Evolutionary conservation across 2,888 invertebrate genomes (phyloP).

Genomic region (Mycalesis mineus): DNA sequence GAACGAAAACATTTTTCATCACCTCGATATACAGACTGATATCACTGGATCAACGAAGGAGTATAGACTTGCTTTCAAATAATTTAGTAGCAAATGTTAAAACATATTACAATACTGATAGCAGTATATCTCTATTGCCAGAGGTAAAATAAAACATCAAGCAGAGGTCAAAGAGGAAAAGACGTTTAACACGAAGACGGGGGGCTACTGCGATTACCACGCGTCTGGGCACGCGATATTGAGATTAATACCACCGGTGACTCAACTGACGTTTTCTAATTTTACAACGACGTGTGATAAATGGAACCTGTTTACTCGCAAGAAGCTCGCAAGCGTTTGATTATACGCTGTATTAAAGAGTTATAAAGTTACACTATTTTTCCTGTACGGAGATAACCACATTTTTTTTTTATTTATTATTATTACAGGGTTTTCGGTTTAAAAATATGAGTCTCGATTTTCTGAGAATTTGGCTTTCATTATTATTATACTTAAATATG

Average conservation of each 20-base stretch:
- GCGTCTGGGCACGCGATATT: constrained; percentile 28
- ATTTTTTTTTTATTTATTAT: too few relatives aligned
- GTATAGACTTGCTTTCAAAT: too few relatives aligned
- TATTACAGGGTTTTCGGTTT: too few relatives aligned
- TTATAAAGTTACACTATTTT: background rate
- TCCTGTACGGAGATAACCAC: background rate
- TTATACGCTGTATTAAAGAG: background rate
- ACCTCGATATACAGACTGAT: too few relatives aligned
- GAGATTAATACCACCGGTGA: constrained; percentile 33
- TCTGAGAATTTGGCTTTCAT: too few relatives aligned
- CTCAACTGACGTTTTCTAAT: constrained; percentile 16
- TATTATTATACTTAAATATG: too few relatives aligned
- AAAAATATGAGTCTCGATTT: too few relatives aligned
- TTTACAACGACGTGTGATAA: constrained; percentile 1
- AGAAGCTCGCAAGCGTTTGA: background rate
- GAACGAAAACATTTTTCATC: too few relatives aligned
- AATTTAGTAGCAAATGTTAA: too few relatives aligned
- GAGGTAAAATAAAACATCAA: background rate
- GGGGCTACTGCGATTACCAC: constrained; percentile 37
- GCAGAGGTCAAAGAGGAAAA: constrained; percentile 8
- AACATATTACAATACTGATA: too few relatives aligned
- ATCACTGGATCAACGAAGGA: too few relatives aligned
- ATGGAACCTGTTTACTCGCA: background rate
- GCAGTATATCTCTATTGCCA: too few relatives aligned
- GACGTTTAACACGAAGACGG: constrained; percentile 10